These are phyloP conservation scores for Propithecus coquereli DNA, from an alignment of 2,113 vertebrate genomes.

Conservation along the genomic window DNA sequence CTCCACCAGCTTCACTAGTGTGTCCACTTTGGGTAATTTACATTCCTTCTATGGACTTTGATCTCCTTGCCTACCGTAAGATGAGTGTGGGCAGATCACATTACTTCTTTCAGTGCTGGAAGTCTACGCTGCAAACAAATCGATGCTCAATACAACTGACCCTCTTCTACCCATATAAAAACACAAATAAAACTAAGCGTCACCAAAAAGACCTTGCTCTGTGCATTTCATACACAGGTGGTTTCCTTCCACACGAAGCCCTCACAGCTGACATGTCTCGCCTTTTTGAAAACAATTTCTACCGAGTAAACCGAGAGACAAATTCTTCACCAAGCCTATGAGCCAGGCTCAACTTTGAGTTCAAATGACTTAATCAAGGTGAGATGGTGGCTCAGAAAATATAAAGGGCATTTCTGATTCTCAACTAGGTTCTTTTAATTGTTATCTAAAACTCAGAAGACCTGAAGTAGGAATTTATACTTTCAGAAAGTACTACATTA, in stretches of 20 bases:
- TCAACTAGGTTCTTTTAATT: not conserved
- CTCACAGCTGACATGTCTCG: not conserved
- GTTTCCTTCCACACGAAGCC: not conserved
- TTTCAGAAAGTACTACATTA: not conserved
- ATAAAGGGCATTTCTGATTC: not conserved
- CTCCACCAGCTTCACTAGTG: not conserved
- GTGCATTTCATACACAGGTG: not conserved
- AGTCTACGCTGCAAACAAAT: slow-evolving; percentile 10
- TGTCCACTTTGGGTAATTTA: not conserved
- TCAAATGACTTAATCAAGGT: not conserved
- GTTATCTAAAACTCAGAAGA: not conserved
- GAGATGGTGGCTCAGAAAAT: not conserved
- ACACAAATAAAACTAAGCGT: slow-evolving; percentile 7
- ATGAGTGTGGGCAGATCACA: not conserved
- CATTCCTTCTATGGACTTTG: not conserved
- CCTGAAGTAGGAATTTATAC: not conserved
- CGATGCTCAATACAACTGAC: not conserved
- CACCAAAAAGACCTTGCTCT: not conserved
- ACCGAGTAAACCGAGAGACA: not conserved
- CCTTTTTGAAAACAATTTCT: not conserved
- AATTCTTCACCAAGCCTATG: not conserved
- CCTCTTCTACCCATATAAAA: not conserved
- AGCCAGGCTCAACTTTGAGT: not conserved
- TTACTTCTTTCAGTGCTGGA: slow-evolving; percentile 9
- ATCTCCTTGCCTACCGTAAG: not conserved